phyloP scores from a whole-genome alignment of 2,113 vertebrate species.

The Ochotona princeps region DNA sequence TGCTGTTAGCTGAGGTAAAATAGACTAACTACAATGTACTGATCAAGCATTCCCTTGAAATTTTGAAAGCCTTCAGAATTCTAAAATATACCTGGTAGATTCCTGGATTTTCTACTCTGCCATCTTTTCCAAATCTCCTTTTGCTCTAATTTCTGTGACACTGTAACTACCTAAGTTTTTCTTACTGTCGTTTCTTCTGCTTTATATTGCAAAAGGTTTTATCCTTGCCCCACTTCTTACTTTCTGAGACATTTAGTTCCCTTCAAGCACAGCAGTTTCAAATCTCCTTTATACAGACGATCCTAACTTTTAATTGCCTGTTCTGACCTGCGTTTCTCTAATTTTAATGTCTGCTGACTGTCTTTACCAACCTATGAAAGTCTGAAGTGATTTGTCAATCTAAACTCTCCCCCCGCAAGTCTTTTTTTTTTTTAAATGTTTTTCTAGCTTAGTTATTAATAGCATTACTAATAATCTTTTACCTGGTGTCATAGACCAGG shows the following conservation, averaged over 20 bases:
- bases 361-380: not conserved
- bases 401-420: not conserved
- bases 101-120: not conserved
- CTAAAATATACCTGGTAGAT: not conserved
- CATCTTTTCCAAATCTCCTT: not conserved
- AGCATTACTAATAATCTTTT: not conserved
- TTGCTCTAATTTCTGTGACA: conserved; percentile 9
- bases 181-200: not conserved
- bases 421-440: not conserved
- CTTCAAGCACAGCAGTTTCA: not conserved
- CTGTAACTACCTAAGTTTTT: not conserved
- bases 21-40: not conserved
- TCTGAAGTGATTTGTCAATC: not conserved
- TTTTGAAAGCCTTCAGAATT: not conserved
- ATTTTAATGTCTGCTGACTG: not conserved
- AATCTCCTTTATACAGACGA: not conserved
- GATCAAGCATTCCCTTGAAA: not conserved
- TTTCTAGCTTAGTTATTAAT: conserved; percentile 8
- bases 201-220: conserved; percentile 31
- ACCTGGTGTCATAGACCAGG: not conserved
- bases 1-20: not conserved
- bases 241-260: conserved; percentile 39
- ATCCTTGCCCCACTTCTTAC: not conserved
- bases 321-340: not conserved
- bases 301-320: not conserved